Conservation (phyloP, 2,113 vertebrate species). For the Corythoichthys intestinalis region DNA sequence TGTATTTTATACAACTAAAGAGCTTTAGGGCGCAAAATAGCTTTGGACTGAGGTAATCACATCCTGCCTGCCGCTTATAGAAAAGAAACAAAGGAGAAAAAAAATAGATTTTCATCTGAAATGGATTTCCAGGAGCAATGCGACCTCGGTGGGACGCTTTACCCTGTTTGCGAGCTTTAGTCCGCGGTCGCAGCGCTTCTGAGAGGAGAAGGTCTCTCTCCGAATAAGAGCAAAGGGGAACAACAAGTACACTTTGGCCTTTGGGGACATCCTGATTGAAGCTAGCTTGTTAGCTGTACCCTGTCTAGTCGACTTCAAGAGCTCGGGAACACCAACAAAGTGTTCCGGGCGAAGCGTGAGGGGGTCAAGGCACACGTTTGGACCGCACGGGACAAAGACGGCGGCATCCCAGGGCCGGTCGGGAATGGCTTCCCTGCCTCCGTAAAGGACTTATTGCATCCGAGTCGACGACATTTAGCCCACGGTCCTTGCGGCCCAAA, state of each 20-base stretch:
- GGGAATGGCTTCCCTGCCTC: neutral
- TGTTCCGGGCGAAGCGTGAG: neutral
- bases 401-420: neutral
- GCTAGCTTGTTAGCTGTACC: neutral
- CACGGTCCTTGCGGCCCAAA: neutral
- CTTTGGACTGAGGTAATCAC: constrained; percentile 79
- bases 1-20: constrained; percentile 73
- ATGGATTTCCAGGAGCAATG: constrained; percentile 47
- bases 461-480: neutral
- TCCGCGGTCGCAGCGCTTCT: neutral
- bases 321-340: neutral
- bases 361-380: constrained; percentile 65
- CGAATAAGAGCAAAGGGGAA: neutral
- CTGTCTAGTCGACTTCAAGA: neutral
- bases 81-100: constrained; percentile 52
- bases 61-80: constrained; percentile 67
- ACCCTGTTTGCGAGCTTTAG: neutral
- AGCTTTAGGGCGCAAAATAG: constrained; percentile 77
- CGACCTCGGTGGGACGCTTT: constrained; percentile 31
- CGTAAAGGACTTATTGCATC: neutral
- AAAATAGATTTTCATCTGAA: constrained; percentile 57
- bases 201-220: neutral
- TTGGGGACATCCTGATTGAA: neutral
- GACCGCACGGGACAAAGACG: constrained; percentile 25
- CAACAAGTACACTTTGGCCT: neutral